Percentiles rank a stretch among this genome's conserved stretches.
phyloP scores from a whole-genome alignment of 2,797 vertebrate genomes.

The Centropyge bicolor region DNA sequence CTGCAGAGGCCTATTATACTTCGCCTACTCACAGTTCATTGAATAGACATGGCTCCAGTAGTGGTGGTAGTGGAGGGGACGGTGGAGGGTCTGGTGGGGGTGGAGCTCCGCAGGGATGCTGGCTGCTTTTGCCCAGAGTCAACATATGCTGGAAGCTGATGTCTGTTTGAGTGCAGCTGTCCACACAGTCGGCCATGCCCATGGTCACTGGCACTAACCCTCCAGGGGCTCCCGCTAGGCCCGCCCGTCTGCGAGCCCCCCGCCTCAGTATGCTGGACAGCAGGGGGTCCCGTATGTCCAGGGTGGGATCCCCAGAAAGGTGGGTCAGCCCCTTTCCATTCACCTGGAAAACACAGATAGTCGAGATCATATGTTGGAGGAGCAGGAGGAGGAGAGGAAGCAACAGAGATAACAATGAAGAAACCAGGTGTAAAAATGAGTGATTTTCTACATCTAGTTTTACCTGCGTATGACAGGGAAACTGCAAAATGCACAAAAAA shows the following conservation, averaged over 20 bases:
- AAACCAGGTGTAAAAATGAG: too few relatives aligned
- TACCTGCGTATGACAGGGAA: not conserved
- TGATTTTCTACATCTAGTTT: too few relatives aligned
- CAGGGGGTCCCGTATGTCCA: constrained; percentile 86
- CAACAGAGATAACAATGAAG: not conserved
- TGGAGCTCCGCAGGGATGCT: constrained; percentile 85
- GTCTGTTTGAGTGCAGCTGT: constrained; percentile 93
- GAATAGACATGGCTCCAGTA: constrained; percentile 88
- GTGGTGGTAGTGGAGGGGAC: constrained; percentile 75
- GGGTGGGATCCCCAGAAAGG: constrained; percentile 86
- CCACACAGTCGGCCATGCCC: constrained; percentile 88
- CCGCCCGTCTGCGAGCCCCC: constrained; percentile 84
- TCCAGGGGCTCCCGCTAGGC: constrained; percentile 63
- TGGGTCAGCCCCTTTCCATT: constrained; percentile 88
- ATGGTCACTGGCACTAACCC: constrained; percentile 72
- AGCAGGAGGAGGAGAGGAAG: constrained; percentile 9
- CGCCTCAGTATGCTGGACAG: constrained; percentile 87
- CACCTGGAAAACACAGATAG: constrained; percentile 77
- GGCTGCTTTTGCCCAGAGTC: constrained; percentile 86
- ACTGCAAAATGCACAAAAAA: not conserved
- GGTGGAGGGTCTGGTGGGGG: constrained; percentile 79
- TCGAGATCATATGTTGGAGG: constrained; percentile 23
- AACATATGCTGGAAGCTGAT: constrained; percentile 94
- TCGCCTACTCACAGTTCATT: constrained; percentile 88
- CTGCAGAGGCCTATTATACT: constrained; percentile 34